Base-by-base conservation (phyloP, 2,888 invertebrate genomes). In the Globia sparganii region DNA sequence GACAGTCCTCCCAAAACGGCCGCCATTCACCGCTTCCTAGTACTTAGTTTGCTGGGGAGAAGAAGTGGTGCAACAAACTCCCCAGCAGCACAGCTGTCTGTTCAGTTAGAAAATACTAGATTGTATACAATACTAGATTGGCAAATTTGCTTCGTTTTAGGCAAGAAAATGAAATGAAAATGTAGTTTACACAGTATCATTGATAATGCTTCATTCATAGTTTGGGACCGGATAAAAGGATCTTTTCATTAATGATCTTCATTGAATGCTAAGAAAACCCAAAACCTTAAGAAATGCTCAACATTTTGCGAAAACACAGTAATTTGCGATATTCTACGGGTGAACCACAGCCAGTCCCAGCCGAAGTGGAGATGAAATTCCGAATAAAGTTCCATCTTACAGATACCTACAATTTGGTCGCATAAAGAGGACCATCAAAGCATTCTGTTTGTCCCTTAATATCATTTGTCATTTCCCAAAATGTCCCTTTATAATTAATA, bases 401-500 rank as follows among this genome's bases (percentile, higher is more conserved):
- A 3, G 61, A 58, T 72, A 69, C 13, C 61, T 72, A 69, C 13
- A 58, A 25, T 67, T 71, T 40, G 53, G 43, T 70, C 43, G 37
- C 46, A 59, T 37, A 56, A 56, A 67, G 21, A 65, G 11, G 31
- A 34, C n/a, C 4, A 59, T 74, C 58, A 66, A 65, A 69, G 15
- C 28, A 75, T 67, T 56, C 61, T 56, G 70, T 71, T 77, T 68
- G 49, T 74, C 77, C 66, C 34, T 53, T 62, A 78, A 68, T 74
- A 78, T 72, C 74, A 84, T 86, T 86, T 64, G 65, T 81, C 76
- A 88, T 81, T 53, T 25, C 62, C 21, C 65, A 67, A 78, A 80
- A 66, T 13, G 46, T 75, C 68, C 73, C 58, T 78, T 75, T 77
- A 34, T 71, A 76, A 84, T 86, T 81, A 84, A 86, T 88, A 79